A percentile compares a stretch with the other conserved stretches of the same genome.
Evolutionary conservation across 35 echinoderm and acorn worm species (phyloP).

Genomic region (Hemicentrotus pulcherrimus): DNA sequence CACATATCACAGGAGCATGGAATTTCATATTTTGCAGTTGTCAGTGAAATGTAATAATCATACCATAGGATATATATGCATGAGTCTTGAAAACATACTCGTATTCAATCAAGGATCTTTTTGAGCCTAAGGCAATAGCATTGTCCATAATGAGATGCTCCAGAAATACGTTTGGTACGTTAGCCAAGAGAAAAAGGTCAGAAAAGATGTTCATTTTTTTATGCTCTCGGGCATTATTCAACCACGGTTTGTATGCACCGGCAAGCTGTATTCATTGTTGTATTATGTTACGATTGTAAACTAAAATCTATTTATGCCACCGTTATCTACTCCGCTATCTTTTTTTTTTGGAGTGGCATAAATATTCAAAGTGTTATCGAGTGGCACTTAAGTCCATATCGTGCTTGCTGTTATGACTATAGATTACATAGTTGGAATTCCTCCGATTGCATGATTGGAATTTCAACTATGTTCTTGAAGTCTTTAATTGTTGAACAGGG

Average conservation of each 20-base stretch:
- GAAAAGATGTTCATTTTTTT: not conserved
- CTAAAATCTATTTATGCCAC: not conserved
- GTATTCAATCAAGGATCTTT: not conserved
- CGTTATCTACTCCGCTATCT: not conserved
- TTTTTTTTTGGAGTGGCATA: not conserved
- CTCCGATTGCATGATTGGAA: not conserved
- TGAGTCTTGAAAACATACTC: not conserved
- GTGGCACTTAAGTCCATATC: constrained; percentile 1
- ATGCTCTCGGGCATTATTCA: not conserved
- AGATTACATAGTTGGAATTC: not conserved
- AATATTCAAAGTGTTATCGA: not conserved
- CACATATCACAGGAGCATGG: not conserved
- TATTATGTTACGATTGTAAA: not conserved
- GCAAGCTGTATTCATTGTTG: not conserved
- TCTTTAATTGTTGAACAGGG: not conserved
- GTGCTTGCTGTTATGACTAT: not conserved
- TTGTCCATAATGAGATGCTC: not conserved
- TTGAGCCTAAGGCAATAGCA: not conserved
- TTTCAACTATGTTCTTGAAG: not conserved
- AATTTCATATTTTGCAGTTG: not conserved
- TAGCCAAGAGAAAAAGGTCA: not conserved
- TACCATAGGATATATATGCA: not conserved
- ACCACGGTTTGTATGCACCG: not conserved
- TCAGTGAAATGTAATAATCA: not conserved
- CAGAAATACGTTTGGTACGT: not conserved